Evolutionary conservation across 2,113 vertebrate genomes (phyloP).

Genomic region (Hypomesus transpacificus): DNA sequence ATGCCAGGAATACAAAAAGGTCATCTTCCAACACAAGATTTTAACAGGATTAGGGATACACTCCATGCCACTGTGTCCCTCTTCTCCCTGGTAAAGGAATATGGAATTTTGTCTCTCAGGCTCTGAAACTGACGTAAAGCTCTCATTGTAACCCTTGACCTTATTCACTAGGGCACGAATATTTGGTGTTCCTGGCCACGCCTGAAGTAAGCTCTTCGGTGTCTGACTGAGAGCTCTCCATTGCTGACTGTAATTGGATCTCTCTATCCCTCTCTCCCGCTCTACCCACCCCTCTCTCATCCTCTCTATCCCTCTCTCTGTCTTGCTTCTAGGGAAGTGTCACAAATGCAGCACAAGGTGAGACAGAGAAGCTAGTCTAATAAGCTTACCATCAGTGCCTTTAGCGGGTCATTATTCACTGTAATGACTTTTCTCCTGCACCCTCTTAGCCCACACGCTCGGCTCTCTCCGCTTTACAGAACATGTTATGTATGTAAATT

Average conservation of each 20-base stretch:
- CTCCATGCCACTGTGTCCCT: neutral
- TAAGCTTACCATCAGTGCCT: constrained; percentile 23
- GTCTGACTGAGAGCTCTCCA: neutral
- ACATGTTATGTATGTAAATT: constrained; percentile 9
- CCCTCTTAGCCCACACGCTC: constrained; percentile 2
- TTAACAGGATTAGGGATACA: constrained; percentile 10
- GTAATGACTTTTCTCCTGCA: constrained; percentile 20
- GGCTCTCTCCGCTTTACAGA: neutral
- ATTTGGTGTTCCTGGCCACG: neutral
- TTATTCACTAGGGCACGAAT: neutral
- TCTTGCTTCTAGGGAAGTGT: constrained; percentile 10
- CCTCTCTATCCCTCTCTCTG: neutral
- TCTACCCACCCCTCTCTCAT: neutral
- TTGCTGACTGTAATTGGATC: constrained; percentile 26
- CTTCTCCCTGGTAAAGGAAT: neutral
- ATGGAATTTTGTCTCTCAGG: no score
- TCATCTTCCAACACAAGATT: neutral
- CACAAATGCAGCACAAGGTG: constrained; percentile 18
- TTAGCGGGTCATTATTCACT: constrained; percentile 31
- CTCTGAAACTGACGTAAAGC: neutral
- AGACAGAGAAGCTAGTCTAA: constrained; percentile 16
- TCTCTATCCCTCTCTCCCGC: neutral
- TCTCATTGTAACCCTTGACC: neutral
- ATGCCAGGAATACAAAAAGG: constrained; percentile 7
- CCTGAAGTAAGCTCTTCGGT: neutral